phyloP scores from a whole-genome alignment of 2,888 invertebrate species.

The Drosophila testacea region DNA sequence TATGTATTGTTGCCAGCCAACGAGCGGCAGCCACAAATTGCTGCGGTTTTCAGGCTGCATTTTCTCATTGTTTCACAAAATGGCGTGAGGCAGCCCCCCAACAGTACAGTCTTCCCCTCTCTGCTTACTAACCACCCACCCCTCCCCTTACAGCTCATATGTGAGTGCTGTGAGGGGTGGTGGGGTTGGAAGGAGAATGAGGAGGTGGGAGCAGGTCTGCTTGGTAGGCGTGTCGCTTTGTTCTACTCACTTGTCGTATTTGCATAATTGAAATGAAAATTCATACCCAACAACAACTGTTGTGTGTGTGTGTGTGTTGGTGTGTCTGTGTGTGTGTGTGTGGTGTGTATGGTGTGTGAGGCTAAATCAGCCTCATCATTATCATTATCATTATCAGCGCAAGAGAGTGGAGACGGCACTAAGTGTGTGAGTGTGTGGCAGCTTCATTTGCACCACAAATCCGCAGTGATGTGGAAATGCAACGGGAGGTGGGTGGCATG shows the following conservation, averaged over 20 bases:
- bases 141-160: not conserved
- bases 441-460: conserved; percentile 61
- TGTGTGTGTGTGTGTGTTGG: conserved; percentile 4
- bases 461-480: conserved; percentile 56
- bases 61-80: conserved; percentile 76
- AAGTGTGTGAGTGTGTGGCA: conserved; percentile 1
- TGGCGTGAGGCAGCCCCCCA: conserved; percentile 58
- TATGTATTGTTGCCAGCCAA: conserved; percentile 34
- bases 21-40: conserved; percentile 71
- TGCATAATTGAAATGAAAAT: conserved; percentile 81
- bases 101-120: not conserved
- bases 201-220: not conserved
- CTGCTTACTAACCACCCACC: not conserved
- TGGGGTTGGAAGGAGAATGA: not conserved
- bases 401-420: not conserved
- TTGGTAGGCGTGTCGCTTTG: conserved; percentile 62
- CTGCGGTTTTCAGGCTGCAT: conserved; percentile 75
- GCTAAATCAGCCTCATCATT: conserved; percentile 77
- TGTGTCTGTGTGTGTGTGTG: conserved; percentile 15
- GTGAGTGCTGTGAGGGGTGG: conserved; percentile 1
- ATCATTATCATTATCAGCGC: conserved; percentile 44
- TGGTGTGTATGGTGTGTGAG: conserved; percentile 27
- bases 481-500: conserved; percentile 7
- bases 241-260: conserved; percentile 75
- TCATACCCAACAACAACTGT: conserved; percentile 50